Conservation (phyloP, 2,797 vertebrate species). For the Sebastes iracundus region DNA sequence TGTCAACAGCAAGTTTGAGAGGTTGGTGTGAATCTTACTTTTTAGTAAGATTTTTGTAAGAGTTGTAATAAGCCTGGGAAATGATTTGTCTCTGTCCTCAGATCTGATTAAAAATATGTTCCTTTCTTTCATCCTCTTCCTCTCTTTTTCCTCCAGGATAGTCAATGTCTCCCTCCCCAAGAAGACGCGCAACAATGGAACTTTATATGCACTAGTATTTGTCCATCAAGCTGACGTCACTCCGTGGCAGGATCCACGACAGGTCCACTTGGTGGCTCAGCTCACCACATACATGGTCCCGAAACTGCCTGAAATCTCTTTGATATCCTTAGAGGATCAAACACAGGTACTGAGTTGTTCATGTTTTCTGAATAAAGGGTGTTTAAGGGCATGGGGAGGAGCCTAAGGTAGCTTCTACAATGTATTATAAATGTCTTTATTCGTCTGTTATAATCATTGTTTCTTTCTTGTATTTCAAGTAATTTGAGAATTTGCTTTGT, state of each 20-base stretch:
- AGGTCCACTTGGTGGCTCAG: conserved; percentile 92
- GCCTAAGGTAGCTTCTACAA: background rate
- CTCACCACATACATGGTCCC: conserved; percentile 97
- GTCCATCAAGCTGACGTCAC: conserved; percentile 91
- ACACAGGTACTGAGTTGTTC: conserved; percentile 77
- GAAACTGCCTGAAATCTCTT: conserved; percentile 92
- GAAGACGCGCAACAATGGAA: conserved; percentile 96
- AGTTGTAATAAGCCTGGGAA: background rate
- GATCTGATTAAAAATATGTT: background rate
- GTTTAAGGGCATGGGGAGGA: background rate
- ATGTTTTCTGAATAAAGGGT: background rate
- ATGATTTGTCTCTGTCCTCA: background rate
- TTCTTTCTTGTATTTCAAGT: background rate
- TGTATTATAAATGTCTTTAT: background rate
- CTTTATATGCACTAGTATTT: conserved; percentile 92
- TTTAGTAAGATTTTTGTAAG: background rate
- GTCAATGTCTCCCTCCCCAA: conserved; percentile 96
- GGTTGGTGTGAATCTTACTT: conserved; percentile 70
- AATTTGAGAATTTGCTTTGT: background rate
- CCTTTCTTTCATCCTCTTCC: background rate
- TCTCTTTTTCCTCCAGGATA: conserved; percentile 77
- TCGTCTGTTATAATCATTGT: background rate
- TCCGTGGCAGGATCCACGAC: conserved; percentile 93
- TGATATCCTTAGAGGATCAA: conserved; percentile 89
- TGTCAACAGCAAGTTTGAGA: conserved; percentile 92